Evolutionary conservation across 2,113 vertebrate species (phyloP).

Genomic region (Galemys pyrenaicus): DNA sequence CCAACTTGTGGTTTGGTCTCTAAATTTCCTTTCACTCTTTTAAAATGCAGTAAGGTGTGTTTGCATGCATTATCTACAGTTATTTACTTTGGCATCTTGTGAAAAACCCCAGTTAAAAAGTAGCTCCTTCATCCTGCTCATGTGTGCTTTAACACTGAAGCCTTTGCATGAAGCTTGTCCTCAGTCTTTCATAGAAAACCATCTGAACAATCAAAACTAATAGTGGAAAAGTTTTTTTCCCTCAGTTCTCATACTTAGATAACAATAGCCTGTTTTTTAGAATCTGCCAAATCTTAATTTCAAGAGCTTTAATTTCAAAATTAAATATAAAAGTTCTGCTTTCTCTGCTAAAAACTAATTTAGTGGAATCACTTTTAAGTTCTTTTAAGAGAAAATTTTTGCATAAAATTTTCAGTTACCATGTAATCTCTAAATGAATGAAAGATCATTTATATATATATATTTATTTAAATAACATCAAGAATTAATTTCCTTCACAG

Average conservation of each 20-base stretch:
- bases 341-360: background rate
- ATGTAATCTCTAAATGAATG: background rate
- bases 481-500: background rate
- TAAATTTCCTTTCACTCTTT: constrained; percentile 31
- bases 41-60: background rate
- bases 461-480: constrained; percentile 37
- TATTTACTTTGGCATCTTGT: constrained; percentile 35
- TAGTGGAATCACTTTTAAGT: background rate
- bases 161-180: constrained; percentile 52
- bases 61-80: constrained; percentile 62
- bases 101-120: constrained; percentile 46
- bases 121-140: constrained; percentile 13
- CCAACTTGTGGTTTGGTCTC: constrained; percentile 41
- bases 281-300: background rate
- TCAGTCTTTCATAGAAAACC: constrained; percentile 41
- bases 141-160: constrained; percentile 39
- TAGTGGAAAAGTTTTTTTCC: background rate
- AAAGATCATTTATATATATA: background rate
- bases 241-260: background rate
- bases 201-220: constrained; percentile 50
- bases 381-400: background rate
- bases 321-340: background rate
- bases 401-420: background rate
- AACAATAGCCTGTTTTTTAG: background rate
- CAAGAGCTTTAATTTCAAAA: constrained; percentile 42